Evolutionary conservation across 2,888 invertebrate species (phyloP).

Genomic region (Sphaeridia pumilis): DNA sequence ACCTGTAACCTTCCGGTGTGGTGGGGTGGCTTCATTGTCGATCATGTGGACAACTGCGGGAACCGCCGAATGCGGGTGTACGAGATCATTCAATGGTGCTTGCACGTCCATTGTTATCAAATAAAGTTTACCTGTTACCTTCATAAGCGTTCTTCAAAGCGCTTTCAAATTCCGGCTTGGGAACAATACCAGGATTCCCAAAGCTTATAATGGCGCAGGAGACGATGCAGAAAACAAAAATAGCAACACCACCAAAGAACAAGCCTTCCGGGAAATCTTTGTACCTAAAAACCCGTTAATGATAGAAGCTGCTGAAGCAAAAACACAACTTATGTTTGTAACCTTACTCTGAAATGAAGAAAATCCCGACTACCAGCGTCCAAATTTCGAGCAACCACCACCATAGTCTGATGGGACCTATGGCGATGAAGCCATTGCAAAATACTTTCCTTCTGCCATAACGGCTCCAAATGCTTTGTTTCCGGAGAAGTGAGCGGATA

Average conservation of each 20-base stretch:
- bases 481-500: conserved; percentile 6
- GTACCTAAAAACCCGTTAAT: conserved; percentile 10
- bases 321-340: neutral
- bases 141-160: conserved; percentile 18
- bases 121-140: conserved; percentile 4
- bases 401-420: conserved; percentile 27
- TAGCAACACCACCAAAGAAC: conserved; percentile 3
- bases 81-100: neutral
- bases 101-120: neutral
- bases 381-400: conserved; percentile 28
- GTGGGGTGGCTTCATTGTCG: conserved; percentile 5
- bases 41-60: no score
- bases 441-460: conserved; percentile 20
- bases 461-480: conserved; percentile 11
- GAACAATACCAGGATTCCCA: conserved; percentile 23
- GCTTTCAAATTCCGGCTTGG: conserved; percentile 17
- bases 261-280: conserved; percentile 9
- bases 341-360: conserved; percentile 24
- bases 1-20: conserved; percentile 11
- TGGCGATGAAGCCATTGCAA: conserved; percentile 17
- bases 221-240: conserved; percentile 11
- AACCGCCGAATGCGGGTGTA: no score
- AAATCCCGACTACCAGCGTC: conserved; percentile 13
- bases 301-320: neutral
- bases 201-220: conserved; percentile 21